Conservation (phyloP, 2,888 invertebrate species). For the Ariolimax columbianus region DNA sequence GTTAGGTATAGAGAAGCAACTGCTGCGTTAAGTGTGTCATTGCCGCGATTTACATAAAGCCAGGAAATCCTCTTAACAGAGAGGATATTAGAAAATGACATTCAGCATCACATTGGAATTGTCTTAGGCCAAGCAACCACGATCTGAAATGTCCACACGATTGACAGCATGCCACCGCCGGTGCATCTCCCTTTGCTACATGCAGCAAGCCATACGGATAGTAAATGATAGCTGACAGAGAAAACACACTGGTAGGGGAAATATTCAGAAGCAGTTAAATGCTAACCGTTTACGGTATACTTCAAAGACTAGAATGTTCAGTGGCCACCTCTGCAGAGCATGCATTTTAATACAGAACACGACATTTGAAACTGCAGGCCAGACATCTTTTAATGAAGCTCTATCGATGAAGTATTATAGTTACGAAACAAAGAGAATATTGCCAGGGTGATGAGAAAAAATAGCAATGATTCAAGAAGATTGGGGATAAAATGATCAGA, state of each 20-base stretch:
- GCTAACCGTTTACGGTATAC: neutral
- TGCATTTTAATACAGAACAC: conserved; percentile 11
- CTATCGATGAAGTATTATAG: neutral
- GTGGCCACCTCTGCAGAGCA: conserved; percentile 38
- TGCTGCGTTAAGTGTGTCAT: neutral
- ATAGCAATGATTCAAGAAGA: neutral
- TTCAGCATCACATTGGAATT: conserved; percentile 21
- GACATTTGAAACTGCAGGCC: neutral
- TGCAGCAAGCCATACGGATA: conserved; percentile 35
- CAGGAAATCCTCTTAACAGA: neutral
- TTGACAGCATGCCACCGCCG: conserved; percentile 38
- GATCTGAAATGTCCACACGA: conserved; percentile 3
- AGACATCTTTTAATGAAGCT: conserved; percentile 10
- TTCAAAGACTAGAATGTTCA: conserved; percentile 13
- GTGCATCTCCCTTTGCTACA: conserved; percentile 38
- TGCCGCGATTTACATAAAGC: neutral
- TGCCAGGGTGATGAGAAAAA: neutral
- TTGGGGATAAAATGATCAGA: neutral
- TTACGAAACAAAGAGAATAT: neutral
- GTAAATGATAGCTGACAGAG: neutral
- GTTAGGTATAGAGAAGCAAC: neutral
- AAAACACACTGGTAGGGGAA: conserved; percentile 2
- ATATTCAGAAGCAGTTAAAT: neutral
- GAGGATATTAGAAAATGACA: neutral
- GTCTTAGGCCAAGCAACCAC: conserved; percentile 36